Conservation (phyloP, 2,113 vertebrate species). For the Grammomys surdaster region DNA sequence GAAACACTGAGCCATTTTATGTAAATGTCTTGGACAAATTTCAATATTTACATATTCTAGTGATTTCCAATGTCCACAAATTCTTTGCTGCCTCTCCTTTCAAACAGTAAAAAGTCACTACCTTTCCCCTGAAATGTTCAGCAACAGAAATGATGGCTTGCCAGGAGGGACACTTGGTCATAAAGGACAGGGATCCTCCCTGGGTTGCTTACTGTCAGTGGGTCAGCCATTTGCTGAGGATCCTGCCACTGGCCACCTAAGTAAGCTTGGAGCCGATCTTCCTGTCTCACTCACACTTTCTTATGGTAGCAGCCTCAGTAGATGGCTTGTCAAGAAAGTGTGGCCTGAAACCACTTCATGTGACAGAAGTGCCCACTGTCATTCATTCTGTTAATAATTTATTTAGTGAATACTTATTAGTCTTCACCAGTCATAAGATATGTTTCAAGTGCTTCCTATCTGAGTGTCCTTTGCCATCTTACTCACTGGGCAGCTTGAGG, state of each 20-base stretch:
- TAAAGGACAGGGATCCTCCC: background rate
- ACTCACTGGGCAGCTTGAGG: background rate
- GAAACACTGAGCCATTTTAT: constrained; percentile 40
- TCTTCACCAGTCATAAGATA: background rate
- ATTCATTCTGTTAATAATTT: background rate
- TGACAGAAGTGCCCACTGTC: background rate
- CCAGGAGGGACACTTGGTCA: background rate
- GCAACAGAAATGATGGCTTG: background rate
- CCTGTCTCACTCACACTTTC: background rate
- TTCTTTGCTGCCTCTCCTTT: background rate
- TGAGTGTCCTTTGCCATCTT: background rate
- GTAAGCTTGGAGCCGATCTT: background rate
- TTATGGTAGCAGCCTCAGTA: background rate
- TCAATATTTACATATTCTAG: constrained; percentile 28
- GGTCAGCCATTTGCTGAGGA: too few relatives aligned
- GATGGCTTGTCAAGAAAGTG: background rate
- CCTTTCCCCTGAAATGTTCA: background rate
- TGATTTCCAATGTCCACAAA: background rate
- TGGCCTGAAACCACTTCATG: background rate
- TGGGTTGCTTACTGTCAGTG: background rate
- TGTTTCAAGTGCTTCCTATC: background rate
- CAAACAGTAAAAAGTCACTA: background rate
- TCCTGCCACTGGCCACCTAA: background rate
- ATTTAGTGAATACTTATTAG: background rate
- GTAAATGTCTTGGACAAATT: constrained; percentile 34